These are phyloP conservation scores for Anthoscopus minutus DNA, from an alignment of 2,113 vertebrate species.

Conservation along the genomic window DNA sequence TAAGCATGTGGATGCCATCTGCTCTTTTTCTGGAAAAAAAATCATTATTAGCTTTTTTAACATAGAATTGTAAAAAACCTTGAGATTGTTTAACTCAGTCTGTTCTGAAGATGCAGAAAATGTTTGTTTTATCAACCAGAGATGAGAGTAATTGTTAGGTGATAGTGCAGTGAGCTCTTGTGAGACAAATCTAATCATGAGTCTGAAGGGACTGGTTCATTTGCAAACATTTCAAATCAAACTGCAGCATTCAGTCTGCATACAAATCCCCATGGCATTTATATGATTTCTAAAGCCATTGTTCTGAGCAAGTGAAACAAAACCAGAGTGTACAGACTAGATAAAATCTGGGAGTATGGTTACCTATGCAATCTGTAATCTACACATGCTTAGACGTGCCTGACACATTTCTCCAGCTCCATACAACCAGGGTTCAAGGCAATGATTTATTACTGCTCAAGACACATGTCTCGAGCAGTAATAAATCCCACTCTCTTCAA, in stretches of 20 bases:
- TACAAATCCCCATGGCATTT: neutral
- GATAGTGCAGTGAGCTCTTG: neutral
- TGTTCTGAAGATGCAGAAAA: neutral
- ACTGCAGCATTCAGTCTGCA: neutral
- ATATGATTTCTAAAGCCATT: neutral
- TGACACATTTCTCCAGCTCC: neutral
- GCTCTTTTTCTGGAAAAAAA: neutral
- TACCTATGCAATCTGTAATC: neutral
- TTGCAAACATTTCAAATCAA: neutral
- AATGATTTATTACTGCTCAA: neutral
- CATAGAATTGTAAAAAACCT: neutral
- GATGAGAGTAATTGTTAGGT: neutral
- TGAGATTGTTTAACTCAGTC: neutral
- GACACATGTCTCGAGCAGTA: neutral
- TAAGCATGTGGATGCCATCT: neutral
- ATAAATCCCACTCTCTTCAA: neutral
- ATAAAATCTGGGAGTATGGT: neutral
- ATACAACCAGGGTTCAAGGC: neutral
- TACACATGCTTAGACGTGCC: neutral
- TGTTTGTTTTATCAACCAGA: neutral
- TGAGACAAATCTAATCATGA: neutral
- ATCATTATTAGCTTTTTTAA: neutral
- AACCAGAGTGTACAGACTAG: neutral
- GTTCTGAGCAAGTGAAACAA: neutral
- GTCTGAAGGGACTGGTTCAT: neutral